Evolutionary conservation across 1,140 invertebrate genomes (phyloP).

Genomic region (Euwallacea fornicatus): DNA sequence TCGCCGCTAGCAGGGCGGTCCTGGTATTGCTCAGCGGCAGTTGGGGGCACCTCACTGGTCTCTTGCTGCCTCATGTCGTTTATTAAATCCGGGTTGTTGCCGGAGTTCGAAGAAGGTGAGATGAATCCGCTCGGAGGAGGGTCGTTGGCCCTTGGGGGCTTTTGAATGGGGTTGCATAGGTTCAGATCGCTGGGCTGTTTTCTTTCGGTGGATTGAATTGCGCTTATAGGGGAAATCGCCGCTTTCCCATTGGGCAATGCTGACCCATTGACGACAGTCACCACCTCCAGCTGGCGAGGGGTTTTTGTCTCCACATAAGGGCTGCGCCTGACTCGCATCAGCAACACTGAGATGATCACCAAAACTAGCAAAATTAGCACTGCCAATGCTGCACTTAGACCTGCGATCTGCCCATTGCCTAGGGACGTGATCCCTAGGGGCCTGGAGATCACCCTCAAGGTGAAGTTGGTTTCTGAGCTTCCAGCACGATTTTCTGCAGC

Average conservation of each 20-base stretch:
- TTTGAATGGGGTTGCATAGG: slow-evolving; percentile 67
- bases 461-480: slow-evolving; percentile 88
- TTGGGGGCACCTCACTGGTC: slow-evolving; percentile 54
- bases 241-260: slow-evolving; percentile 55
- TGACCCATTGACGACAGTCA: slow-evolving; percentile 63
- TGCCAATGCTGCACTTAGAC: slow-evolving; percentile 78
- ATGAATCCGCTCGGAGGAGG: slow-evolving; percentile 68
- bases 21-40: slow-evolving; percentile 40
- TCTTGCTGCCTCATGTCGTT: slow-evolving; percentile 70
- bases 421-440: slow-evolving; percentile 77
- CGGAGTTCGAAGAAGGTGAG: slow-evolving; percentile 68
- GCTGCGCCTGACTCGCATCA: slow-evolving; percentile 69
- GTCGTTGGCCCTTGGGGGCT: slow-evolving; percentile 67
- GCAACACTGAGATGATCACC: slow-evolving; percentile 70
- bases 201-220: slow-evolving; percentile 56
- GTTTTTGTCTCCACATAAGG: slow-evolving; percentile 75
- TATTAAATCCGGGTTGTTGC: slow-evolving; percentile 81
- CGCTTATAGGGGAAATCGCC: slow-evolving; percentile 52
- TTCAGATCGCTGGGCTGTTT: slow-evolving; percentile 56
- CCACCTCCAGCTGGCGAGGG: slow-evolving; percentile 69
- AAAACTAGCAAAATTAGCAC: slow-evolving; percentile 77
- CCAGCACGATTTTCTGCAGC: slow-evolving; percentile 90
- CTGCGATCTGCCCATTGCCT: slow-evolving; percentile 81
- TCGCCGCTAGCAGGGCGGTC: slow-evolving; percentile 65
- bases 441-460: slow-evolving; percentile 76